Evolutionary conservation across 2,113 vertebrate species (phyloP).

Genomic region (Alaudala cheleensis): DNA sequence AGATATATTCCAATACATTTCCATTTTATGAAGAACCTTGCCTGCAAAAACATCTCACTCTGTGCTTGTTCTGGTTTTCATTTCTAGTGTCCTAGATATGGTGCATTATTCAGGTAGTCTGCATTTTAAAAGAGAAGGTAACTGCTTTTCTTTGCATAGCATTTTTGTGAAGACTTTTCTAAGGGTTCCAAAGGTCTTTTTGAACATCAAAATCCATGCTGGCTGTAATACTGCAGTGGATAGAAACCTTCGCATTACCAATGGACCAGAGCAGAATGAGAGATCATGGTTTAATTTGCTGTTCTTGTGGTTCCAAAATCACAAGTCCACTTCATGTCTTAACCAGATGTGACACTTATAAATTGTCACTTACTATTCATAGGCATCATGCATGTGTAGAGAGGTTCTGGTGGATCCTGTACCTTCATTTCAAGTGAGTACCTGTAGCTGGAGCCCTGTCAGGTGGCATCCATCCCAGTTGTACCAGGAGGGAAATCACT

Average conservation of each 20-base stretch:
- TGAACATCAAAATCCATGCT: background rate
- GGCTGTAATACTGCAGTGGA: background rate
- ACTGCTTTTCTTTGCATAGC: background rate
- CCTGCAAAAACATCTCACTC: background rate
- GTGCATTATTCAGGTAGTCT: background rate
- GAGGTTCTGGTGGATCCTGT: background rate
- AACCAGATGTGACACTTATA: background rate
- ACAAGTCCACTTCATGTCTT: background rate
- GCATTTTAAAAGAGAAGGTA: background rate
- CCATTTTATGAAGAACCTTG: background rate
- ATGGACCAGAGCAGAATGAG: background rate
- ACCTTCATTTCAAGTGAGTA: background rate
- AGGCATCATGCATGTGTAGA: background rate
- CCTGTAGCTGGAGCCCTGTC: background rate
- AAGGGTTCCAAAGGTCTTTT: background rate
- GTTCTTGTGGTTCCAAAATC: background rate
- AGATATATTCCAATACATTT: background rate
- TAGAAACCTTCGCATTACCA: background rate
- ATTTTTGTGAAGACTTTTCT: background rate
- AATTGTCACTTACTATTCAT: background rate
- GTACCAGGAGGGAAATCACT: background rate
- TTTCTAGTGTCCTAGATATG: background rate
- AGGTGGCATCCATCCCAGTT: background rate
- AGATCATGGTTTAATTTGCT: background rate
- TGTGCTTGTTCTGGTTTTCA: background rate